These are phyloP conservation scores for Catagonus wagneri DNA, from an alignment of 2,113 vertebrate genomes.

Conservation along the genomic window DNA sequence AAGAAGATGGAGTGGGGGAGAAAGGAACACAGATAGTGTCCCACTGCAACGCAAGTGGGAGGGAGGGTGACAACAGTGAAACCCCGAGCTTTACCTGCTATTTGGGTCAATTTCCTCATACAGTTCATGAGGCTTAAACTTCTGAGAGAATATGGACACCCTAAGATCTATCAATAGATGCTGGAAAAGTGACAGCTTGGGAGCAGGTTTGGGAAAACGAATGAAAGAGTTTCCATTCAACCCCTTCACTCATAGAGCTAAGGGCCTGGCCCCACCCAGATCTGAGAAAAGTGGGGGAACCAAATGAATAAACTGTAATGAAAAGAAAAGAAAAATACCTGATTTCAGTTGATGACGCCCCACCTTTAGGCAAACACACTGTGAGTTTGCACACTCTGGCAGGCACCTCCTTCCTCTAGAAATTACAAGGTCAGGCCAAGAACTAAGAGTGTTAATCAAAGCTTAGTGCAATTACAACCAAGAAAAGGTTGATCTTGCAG, in stretches of 20 bases:
- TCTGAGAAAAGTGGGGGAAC: not conserved
- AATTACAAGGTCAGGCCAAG: not conserved
- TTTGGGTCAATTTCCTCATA: not conserved
- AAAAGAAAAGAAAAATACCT: constrained; percentile 15
- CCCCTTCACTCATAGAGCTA: not conserved
- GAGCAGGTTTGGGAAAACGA: not conserved
- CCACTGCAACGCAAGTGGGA: not conserved
- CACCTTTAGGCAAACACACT: constrained; percentile 19
- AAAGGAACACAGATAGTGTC: not conserved
- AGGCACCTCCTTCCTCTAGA: not conserved
- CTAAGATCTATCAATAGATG: not conserved
- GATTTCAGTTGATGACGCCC: not conserved
- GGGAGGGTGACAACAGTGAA: not conserved
- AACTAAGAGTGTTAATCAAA: not conserved
- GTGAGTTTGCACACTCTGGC: not conserved
- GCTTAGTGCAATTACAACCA: not conserved
- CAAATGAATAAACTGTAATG: not conserved
- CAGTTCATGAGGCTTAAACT: not conserved
- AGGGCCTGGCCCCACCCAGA: not conserved
- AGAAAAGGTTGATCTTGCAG: not conserved
- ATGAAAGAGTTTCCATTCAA: not conserved
- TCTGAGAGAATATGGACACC: not conserved
- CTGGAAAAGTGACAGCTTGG: not conserved
- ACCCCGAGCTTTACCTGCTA: not conserved
- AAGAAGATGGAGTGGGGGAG: not conserved